Evolutionary conservation across 1,140 invertebrate genomes (phyloP), one percentile per base, ranked within the genome.

Genomic region (Nixonia krombeini): DNA sequence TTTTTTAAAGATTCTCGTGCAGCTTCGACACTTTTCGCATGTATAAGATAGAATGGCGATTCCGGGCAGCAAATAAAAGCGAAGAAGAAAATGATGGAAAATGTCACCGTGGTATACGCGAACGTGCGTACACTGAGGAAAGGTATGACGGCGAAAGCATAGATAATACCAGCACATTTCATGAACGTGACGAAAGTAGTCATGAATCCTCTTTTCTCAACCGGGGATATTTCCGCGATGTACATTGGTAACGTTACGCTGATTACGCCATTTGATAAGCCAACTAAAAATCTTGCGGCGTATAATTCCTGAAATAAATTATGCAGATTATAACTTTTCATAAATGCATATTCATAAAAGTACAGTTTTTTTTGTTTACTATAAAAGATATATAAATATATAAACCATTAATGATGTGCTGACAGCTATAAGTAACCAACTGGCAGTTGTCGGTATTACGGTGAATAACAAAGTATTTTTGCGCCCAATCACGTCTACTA

Each of bases 231-330:
- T 85, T 90, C 88, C 57, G 87, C 85, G 33, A 91, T 73, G 69
- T 90, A 90, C 80, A 89, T 88, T 0, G 88, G 88, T 0, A 88
- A 86, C 1, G 86, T 82, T 1, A 89, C 88, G 51, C 89, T 89
- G 2, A 89, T 85, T 8, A 89, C 87, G 9, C 90, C 90, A 52
- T 90, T 85, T 4, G 88, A 86, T 0, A 91, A 73, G 2, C 90
- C 91, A 1, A 87, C 84, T 56, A 90, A 80, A 7, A 86, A 50
- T 52, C 86, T 83, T 2, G 72, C 79, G 4, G 85, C 0, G 18
- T 50, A 50, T 4, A 65, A 13, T 17, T 9, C 25, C 62, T 51
- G 10, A n/a, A 12, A 46, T 26, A 26, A 38, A 1, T 26, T 6
- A 16, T 9, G 6, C 8, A 28, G 2, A 41, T n/a, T n/a, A 41